Evolutionary conservation across 2,113 vertebrate species (phyloP).

Genomic region (Lipophrys pholis): DNA sequence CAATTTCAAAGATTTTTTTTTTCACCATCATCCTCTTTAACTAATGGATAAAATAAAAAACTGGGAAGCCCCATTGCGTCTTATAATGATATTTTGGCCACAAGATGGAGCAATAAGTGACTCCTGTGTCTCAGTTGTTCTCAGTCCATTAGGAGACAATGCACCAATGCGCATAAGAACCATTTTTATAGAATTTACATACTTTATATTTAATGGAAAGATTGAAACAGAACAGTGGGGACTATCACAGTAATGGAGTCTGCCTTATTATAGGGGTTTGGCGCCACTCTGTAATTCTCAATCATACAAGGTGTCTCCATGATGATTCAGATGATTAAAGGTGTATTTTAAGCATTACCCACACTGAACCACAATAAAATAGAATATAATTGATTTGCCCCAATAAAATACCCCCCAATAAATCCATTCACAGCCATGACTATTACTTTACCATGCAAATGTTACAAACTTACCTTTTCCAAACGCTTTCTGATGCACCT

Average conservation of each 20-base stretch:
- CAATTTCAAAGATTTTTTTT: no score
- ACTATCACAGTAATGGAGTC: conserved; percentile 14
- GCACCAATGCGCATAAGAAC: no score
- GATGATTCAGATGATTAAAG: not conserved
- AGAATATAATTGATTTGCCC: not conserved
- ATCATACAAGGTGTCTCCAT: not conserved
- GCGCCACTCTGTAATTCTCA: not conserved
- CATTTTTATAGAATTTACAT: no score
- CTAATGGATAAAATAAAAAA: no score
- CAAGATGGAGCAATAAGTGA: no score
- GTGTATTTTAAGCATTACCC: conserved; percentile 14
- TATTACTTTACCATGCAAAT: not conserved
- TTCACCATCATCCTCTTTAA: no score
- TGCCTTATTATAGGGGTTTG: conserved; percentile 1
- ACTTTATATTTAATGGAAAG: not conserved
- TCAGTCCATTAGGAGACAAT: no score
- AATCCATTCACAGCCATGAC: not conserved
- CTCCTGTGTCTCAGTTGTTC: no score
- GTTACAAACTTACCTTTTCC: not conserved
- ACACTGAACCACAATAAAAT: not conserved
- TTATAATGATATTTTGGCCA: no score
- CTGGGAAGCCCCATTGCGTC: no score
- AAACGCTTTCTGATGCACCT: not conserved
- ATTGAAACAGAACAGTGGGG: conserved; percentile 2
- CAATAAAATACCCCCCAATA: not conserved